phyloP scores from a whole-genome alignment of 1,140 invertebrate species.

The Micrasema minimum region DNA sequence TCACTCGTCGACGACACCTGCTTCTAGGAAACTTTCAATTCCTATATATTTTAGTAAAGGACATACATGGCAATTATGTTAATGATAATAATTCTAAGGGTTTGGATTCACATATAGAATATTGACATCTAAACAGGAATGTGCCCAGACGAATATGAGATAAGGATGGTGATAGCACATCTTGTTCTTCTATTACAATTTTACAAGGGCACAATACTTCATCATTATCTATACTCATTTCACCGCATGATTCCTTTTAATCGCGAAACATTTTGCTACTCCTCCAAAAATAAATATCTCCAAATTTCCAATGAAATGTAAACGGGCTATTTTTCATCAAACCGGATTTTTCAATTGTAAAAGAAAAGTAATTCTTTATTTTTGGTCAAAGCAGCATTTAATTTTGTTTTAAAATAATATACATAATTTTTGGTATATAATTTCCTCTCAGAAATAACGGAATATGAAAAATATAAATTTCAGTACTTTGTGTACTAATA shows the following conservation, averaged over 20 bases:
- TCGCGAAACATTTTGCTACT: conserved; percentile 15
- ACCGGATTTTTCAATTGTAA: not conserved
- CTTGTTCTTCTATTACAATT: conserved; percentile 32
- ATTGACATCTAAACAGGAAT: conserved; percentile 47
- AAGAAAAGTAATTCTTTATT: conserved; percentile 11
- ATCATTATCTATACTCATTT: conserved; percentile 17
- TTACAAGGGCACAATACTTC: conserved; percentile 48
- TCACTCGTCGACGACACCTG: not conserved
- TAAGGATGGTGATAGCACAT: conserved; percentile 17
- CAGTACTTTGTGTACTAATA: conserved; percentile 49
- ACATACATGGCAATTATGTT: too few species aligned
- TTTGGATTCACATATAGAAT: conserved; percentile 39
- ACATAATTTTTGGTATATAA: conserved; percentile 33
- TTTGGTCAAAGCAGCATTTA: conserved; percentile 25
- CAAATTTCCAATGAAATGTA: conserved; percentile 11
- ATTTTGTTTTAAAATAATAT: conserved; percentile 35
- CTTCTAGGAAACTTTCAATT: conserved; percentile 16
- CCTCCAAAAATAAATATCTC: conserved; percentile 25
- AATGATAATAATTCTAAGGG: too few species aligned
- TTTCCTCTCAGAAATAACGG: conserved; percentile 37
- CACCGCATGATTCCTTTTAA: conserved; percentile 13
- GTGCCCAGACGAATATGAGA: conserved; percentile 40
- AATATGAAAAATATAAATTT: conserved; percentile 44
- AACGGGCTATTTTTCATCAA: not conserved
- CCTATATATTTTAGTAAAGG: conserved; percentile 26